Evolutionary conservation across 2,888 invertebrate genomes (phyloP).

Genomic region (Loripinus fragilis): DNA sequence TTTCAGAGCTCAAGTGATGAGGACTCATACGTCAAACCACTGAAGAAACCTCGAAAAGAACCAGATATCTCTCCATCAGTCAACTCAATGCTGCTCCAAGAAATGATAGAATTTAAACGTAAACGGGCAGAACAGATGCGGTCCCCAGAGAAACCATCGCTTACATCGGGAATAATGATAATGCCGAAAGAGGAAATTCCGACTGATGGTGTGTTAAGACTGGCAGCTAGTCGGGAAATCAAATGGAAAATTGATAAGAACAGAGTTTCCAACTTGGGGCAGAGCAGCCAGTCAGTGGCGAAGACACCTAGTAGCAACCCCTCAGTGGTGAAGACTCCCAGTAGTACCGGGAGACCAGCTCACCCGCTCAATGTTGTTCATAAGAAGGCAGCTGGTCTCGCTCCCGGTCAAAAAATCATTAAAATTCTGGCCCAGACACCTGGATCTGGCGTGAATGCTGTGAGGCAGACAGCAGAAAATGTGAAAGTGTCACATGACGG

Average conservation of each 20-base stretch:
- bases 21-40: constrained; percentile 10
- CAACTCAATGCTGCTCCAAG: constrained; percentile 44
- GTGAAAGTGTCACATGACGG: constrained; percentile 56
- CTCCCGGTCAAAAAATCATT: constrained; percentile 9
- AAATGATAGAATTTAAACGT: constrained; percentile 57
- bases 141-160: background rate
- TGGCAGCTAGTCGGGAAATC: constrained; percentile 56
- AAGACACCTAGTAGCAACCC: background rate
- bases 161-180: constrained; percentile 45
- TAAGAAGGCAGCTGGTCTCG: constrained; percentile 6
- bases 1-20: constrained; percentile 10
- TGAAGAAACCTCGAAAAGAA: constrained; percentile 7
- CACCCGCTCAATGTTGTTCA: constrained; percentile 1
- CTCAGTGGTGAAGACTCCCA: background rate
- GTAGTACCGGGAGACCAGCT: background rate
- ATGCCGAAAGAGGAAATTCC: constrained; percentile 51
- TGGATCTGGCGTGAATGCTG: constrained; percentile 33
- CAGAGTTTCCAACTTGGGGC: background rate
- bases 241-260: constrained; percentile 43
- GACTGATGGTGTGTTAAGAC: constrained; percentile 43
- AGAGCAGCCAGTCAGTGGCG: background rate
- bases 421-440: constrained; percentile 36
- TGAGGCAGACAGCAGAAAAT: constrained; percentile 52
- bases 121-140: constrained; percentile 40
- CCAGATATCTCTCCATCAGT: constrained; percentile 29